Conservation (phyloP, 35 echinoderm and acorn worm species). For the Apostichopus parvimensis region DNA sequence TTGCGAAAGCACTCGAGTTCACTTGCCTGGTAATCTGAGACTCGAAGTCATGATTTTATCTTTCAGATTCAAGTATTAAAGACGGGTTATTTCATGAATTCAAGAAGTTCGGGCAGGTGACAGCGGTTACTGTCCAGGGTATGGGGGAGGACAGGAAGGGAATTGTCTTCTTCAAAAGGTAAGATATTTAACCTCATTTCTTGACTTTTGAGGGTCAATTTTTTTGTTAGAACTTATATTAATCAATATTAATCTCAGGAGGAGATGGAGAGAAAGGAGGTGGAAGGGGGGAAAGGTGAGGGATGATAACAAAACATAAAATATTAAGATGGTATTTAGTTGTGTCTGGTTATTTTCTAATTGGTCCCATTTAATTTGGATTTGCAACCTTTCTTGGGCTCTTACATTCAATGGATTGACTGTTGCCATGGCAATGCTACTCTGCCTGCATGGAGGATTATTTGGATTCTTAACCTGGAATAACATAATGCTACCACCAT, state of each 20-base stretch:
- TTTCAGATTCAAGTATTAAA: slow-evolving; percentile 96
- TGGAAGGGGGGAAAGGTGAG: background rate
- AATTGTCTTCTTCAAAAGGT: slow-evolving; percentile 98
- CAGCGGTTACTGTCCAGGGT: slow-evolving; percentile 91
- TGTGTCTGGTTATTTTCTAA: background rate
- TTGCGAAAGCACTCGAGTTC: too few relatives aligned
- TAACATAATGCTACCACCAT: background rate
- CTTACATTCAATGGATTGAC: slow-evolving; percentile 54
- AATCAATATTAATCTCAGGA: background rate
- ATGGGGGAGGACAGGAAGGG: slow-evolving; percentile 83
- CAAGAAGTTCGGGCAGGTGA: slow-evolving; percentile 97
- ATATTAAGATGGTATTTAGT: background rate
- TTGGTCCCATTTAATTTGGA: slow-evolving; percentile 17
- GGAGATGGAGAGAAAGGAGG: background rate
- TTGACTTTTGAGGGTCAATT: too few relatives aligned
- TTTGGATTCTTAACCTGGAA: background rate
- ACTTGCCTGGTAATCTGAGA: too few relatives aligned
- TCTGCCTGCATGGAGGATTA: background rate
- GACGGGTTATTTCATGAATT: slow-evolving; percentile 99
- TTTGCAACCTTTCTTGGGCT: slow-evolving; percentile 76
- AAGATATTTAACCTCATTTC: background rate
- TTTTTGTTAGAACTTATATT: background rate
- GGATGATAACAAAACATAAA: too few relatives aligned
- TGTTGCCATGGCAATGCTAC: too few relatives aligned
- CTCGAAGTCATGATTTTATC: background rate